Conservation (phyloP, 2,113 vertebrate genomes). For the Trichechus manatus region DNA sequence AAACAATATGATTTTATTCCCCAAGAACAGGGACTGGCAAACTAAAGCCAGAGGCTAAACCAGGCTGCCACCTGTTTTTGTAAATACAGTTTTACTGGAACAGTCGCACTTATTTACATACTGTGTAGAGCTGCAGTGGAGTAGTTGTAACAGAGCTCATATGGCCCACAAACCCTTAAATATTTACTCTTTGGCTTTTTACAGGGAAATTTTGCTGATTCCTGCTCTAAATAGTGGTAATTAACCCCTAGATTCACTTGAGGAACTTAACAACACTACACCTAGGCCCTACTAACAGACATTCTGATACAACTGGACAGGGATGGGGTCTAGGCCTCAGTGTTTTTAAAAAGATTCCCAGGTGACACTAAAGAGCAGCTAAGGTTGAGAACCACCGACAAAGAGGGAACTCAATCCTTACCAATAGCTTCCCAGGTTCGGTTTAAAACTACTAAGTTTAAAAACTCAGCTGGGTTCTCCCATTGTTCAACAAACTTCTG, state of each 20-base stretch:
- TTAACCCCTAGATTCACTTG: background rate
- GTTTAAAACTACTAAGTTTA: background rate
- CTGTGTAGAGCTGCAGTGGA: background rate
- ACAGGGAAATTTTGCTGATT: background rate
- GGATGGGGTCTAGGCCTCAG: background rate
- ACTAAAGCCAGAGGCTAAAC: background rate
- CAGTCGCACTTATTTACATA: background rate
- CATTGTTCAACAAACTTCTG: background rate
- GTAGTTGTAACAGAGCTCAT: background rate
- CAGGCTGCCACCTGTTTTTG: background rate
- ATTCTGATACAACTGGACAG: background rate
- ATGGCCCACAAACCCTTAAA: background rate
- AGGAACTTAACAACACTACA: background rate
- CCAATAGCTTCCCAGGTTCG: background rate
- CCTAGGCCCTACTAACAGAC: background rate
- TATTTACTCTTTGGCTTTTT: background rate
- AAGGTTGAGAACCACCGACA: background rate
- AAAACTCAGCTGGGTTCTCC: background rate
- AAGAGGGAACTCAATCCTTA: background rate
- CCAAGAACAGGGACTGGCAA: background rate
- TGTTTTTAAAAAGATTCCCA: background rate
- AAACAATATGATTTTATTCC: background rate
- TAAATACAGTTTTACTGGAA: background rate
- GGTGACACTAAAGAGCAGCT: too few species aligned
- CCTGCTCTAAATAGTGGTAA: background rate